Evolutionary conservation across 2,888 invertebrate genomes (phyloP).

Genomic region (Ormyrus thymus): DNA sequence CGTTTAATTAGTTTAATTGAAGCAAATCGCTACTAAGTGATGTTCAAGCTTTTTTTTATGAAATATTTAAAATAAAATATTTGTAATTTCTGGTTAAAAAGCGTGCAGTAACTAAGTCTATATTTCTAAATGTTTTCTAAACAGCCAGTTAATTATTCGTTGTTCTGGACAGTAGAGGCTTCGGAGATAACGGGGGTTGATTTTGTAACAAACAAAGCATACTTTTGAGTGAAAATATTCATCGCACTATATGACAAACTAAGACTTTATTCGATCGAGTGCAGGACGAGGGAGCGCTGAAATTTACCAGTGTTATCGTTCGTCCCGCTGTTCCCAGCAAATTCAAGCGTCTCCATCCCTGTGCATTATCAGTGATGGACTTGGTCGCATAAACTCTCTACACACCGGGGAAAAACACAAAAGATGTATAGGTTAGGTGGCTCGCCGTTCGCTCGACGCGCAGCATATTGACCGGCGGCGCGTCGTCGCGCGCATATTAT

Average conservation of each 20-base stretch:
- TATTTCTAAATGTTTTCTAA: background rate
- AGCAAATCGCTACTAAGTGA: too few species aligned
- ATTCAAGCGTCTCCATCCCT: slow-evolving; percentile 38
- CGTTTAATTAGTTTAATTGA: too few species aligned
- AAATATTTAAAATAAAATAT: too few species aligned
- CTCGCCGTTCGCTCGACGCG: background rate
- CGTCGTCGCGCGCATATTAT: background rate
- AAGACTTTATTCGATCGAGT: background rate
- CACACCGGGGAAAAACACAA: background rate
- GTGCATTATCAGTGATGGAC: slow-evolving; percentile 19
- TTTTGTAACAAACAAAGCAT: too few species aligned
- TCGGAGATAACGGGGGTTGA: too few species aligned
- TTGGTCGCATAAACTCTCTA: background rate
- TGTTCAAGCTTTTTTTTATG: too few species aligned
- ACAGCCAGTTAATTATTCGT: background rate
- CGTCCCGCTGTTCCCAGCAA: slow-evolving; percentile 10
- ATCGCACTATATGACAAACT: background rate
- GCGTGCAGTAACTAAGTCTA: too few species aligned
- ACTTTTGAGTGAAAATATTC: background rate
- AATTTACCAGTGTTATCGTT: slow-evolving; percentile 37
- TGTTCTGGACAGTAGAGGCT: background rate
- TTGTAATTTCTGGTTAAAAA: too few species aligned
- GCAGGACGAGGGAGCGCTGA: background rate
- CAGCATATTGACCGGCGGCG: slow-evolving; percentile 9
- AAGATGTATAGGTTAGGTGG: slow-evolving; percentile 25